Evolutionary conservation across 2,888 invertebrate genomes (phyloP).

Genomic region (Melanargia galathea): DNA sequence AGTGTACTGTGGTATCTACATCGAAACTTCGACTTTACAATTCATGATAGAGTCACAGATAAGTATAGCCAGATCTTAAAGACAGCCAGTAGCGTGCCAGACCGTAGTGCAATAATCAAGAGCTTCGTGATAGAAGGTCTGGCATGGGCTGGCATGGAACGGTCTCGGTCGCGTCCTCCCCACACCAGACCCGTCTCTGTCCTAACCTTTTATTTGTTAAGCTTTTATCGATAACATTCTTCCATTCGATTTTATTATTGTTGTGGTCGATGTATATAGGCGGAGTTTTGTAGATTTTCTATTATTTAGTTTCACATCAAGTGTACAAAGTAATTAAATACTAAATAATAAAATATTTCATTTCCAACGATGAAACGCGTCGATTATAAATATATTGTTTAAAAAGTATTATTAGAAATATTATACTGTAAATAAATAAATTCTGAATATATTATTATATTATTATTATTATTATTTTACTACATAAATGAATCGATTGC

Average conservation of each 20-base stretch:
- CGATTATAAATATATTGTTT: slow-evolving; percentile 79
- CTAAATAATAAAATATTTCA: slow-evolving; percentile 47
- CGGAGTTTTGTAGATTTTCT: slow-evolving; percentile 79
- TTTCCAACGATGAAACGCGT: slow-evolving; percentile 42
- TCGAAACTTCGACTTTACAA: background rate
- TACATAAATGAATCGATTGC: slow-evolving; percentile 7
- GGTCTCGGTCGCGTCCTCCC: background rate
- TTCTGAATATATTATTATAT: slow-evolving; percentile 61
- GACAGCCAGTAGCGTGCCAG: background rate
- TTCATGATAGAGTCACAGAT: background rate
- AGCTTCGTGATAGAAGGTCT: background rate
- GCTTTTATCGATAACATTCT: slow-evolving; percentile 19
- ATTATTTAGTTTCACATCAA: slow-evolving; percentile 70
- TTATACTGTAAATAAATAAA: slow-evolving; percentile 76
- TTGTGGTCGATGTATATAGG: slow-evolving; percentile 77
- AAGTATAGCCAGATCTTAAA: background rate
- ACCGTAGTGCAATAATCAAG: background rate
- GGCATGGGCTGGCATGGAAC: background rate
- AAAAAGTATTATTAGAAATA: slow-evolving; percentile 79
- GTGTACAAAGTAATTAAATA: slow-evolving; percentile 77
- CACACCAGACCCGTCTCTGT: slow-evolving; percentile 6
- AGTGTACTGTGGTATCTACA: too few species aligned
- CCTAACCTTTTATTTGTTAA: slow-evolving; percentile 24
- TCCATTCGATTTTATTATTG: slow-evolving; percentile 48
- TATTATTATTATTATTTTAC: slow-evolving; percentile 57